Percentiles rank a stretch among this genome's conserved stretches.
Evolutionary conservation across 2,888 invertebrate genomes (phyloP).

Genomic region (Timema cristinae): DNA sequence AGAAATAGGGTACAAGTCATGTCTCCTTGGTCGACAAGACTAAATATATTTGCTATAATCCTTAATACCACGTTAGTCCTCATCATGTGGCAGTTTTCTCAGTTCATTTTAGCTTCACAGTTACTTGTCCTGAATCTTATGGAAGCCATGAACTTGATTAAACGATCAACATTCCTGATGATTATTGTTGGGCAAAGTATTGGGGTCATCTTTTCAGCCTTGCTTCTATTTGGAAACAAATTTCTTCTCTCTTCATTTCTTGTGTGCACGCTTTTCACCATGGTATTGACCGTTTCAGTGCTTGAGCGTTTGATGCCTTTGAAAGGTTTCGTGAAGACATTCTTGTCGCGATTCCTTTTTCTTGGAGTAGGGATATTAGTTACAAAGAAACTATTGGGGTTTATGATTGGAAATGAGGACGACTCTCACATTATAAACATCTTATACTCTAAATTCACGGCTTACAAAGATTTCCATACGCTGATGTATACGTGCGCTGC

Average conservation of each 20-base stretch:
- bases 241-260: conserved; percentile 51
- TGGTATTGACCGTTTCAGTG: too few species aligned
- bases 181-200: conserved; percentile 45
- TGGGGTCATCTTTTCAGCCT: conserved; percentile 32
- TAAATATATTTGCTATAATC: too few species aligned
- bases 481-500: conserved; percentile 71
- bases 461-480: conserved; percentile 69
- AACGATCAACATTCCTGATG: conserved; percentile 41
- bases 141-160: conserved; percentile 50
- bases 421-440: conserved; percentile 65
- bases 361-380: too few species aligned
- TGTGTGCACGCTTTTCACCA: conserved; percentile 33
- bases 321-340: too few species aligned
- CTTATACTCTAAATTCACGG: conserved; percentile 63
- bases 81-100: conserved; percentile 76
- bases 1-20: too few species aligned
- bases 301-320: too few species aligned
- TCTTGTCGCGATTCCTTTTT: too few species aligned
- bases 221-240: conserved; percentile 55
- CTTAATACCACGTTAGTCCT: conserved; percentile 35
- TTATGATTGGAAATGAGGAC: too few species aligned
- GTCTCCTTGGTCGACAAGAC: too few species aligned
- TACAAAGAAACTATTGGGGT: too few species aligned
- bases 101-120: conserved; percentile 76
- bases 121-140: conserved; percentile 66